Evolutionary conservation across 2,888 invertebrate species (phyloP), one percentile per base, ranked within the genome.

Genomic region (Cheilosia impressa): DNA sequence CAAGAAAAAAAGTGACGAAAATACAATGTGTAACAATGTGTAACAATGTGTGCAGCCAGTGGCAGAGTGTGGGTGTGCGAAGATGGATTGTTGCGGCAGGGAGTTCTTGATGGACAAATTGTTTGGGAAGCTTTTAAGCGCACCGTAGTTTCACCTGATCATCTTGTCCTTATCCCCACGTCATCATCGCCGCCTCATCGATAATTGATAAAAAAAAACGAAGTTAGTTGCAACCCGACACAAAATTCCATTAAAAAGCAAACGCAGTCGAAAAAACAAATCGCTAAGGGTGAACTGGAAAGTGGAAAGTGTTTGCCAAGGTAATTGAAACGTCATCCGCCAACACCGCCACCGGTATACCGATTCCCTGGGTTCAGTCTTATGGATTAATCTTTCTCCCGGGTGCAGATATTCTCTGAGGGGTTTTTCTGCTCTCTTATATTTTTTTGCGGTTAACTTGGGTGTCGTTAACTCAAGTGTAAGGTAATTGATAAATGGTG

Each of bases 401-500:
- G 7, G n/a, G 27, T 27, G 27, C 17, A 47, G 47, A 47, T 10
- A 31, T 38, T 38, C 13, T 38, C 38, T 4, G 38, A 13, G 38
- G 38, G 38, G 38, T 13, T 38, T 38, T 34, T 24, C 27, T 38
- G 2, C 47, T 43, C 19, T 31, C 10, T 57, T 4, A 38, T 38
- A 38, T 75, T 62, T 75, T 75, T 62, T 75, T 76, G 69, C 68
- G 63, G 50, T 63, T 75, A 60, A 24, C 58, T 50, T 22, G 41
- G 62, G 10, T 34, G 58, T 41, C 58, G 47, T 38, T 43, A 38
- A 24, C 13, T 55, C 73, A 63, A 79, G 79, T 75, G 58, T 53
- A 84, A 84, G 24, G 69, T 69, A 73, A 79, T 84, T 84, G 83
- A 79, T 75, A 84, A 73, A 79, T 84, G 68, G 83, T 72, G 66